Conservation (phyloP, 2,113 vertebrate species). For the Clinocottus analis region DNA sequence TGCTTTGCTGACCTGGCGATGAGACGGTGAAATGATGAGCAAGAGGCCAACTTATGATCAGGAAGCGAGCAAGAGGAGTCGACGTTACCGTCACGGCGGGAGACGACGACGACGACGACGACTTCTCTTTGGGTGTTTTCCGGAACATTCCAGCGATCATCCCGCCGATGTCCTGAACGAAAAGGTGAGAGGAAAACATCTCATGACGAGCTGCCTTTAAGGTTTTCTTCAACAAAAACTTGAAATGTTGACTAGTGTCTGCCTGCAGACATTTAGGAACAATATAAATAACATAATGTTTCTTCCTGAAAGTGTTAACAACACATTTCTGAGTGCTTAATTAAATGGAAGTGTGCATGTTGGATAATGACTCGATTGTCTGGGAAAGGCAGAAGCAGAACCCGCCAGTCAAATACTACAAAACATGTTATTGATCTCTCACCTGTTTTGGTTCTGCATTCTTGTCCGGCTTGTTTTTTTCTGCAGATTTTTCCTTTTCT, state of each 20-base stretch:
- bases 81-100: constrained; percentile 39
- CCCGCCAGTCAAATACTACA: no score
- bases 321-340: background rate
- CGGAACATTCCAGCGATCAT: constrained; percentile 55
- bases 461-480: constrained; percentile 47
- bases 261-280: background rate
- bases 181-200: background rate
- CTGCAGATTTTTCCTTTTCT: constrained; percentile 45
- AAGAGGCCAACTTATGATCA: background rate
- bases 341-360: background rate
- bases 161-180: constrained; percentile 52
- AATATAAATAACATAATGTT: background rate
- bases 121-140: constrained; percentile 58
- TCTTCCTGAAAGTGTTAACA: background rate
- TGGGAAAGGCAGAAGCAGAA: constrained; percentile 22
- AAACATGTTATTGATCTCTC: background rate
- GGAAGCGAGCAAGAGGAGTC: background rate
- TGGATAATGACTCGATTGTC: background rate
- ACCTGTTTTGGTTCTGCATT: constrained; percentile 63
- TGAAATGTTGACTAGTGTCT: background rate
- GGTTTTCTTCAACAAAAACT: background rate
- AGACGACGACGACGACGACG: background rate
- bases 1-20: constrained; percentile 30
- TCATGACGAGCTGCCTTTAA: background rate
- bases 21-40: background rate